phyloP scores from a whole-genome alignment of 2,113 vertebrate species.

The Ondatra zibethicus region DNA sequence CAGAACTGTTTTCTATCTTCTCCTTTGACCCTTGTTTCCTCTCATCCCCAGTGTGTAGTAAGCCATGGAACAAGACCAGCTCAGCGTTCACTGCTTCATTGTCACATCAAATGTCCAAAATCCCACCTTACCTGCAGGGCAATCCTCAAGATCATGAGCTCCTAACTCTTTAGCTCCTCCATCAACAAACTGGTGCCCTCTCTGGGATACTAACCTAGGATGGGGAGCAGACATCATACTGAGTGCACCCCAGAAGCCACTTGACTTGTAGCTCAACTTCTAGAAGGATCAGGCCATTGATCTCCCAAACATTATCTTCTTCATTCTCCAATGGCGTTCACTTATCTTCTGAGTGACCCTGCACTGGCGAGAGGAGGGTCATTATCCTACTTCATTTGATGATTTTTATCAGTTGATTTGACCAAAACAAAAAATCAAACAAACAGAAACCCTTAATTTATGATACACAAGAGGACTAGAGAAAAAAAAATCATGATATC shows the following conservation, averaged over 20 bases:
- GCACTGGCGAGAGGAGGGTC: background rate
- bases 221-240: background rate
- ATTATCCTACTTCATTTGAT: background rate
- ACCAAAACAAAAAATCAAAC: background rate
- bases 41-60: no score
- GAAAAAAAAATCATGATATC: background rate
- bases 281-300: background rate
- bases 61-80: background rate
- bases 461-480: background rate
- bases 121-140: background rate
- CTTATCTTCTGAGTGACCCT: background rate
- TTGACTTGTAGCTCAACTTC: background rate
- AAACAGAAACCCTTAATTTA: background rate
- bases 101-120: background rate
- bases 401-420: slow-evolving; percentile 26
- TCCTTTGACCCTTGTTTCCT: background rate
- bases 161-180: background rate
- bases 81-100: background rate
- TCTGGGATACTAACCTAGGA: background rate
- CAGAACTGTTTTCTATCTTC: background rate
- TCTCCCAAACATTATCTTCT: background rate
- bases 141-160: background rate
- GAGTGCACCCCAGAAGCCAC: background rate
- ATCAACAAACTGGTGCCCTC: background rate
- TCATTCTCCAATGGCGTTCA: background rate